Conservation (phyloP, 2,113 vertebrate genomes). For the Callipepla squamata region DNA sequence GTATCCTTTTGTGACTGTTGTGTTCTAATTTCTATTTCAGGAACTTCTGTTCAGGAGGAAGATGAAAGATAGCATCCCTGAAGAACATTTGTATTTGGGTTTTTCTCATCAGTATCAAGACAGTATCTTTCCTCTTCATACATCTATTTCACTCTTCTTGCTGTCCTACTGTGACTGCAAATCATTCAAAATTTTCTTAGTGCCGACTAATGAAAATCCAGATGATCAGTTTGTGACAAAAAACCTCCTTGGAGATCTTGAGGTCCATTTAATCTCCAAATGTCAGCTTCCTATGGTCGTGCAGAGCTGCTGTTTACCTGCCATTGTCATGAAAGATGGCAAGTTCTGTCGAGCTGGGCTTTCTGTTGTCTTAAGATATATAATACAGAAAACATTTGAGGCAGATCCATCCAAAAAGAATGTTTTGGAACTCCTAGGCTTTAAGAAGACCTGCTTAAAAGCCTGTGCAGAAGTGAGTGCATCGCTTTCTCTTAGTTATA, state of each 20-base stretch:
- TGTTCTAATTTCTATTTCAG: constrained; percentile 65
- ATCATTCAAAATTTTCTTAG: constrained; percentile 85
- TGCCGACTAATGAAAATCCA: constrained; percentile 56
- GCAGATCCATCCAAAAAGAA: constrained; percentile 83
- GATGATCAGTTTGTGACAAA: constrained; percentile 61
- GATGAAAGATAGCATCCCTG: constrained; percentile 80
- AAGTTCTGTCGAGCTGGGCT: constrained; percentile 91
- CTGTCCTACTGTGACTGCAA: constrained; percentile 92
- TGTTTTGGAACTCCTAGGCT: constrained; percentile 88
- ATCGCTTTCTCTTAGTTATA: not conserved
- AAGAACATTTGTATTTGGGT: constrained; percentile 86
- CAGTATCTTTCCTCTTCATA: constrained; percentile 86
- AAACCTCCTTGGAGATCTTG: constrained; percentile 37
- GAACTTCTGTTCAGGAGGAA: constrained; percentile 57
- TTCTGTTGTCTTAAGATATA: constrained; percentile 91
- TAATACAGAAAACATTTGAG: constrained; percentile 83
- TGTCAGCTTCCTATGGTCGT: constrained; percentile 83
- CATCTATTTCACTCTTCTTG: constrained; percentile 89
- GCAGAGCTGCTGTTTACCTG: constrained; percentile 87
- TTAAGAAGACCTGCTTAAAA: constrained; percentile 98
- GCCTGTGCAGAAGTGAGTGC: constrained; percentile 95
- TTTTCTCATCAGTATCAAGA: constrained; percentile 75
- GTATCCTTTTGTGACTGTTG: not conserved
- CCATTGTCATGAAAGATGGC: constrained; percentile 78
- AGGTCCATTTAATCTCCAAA: constrained; percentile 71